Percentiles rank a stretch among this genome's conserved stretches.
These are phyloP conservation scores for Ceratosolen solmsi DNA, from an alignment of 1,140 invertebrate species.

Conservation along the genomic window DNA sequence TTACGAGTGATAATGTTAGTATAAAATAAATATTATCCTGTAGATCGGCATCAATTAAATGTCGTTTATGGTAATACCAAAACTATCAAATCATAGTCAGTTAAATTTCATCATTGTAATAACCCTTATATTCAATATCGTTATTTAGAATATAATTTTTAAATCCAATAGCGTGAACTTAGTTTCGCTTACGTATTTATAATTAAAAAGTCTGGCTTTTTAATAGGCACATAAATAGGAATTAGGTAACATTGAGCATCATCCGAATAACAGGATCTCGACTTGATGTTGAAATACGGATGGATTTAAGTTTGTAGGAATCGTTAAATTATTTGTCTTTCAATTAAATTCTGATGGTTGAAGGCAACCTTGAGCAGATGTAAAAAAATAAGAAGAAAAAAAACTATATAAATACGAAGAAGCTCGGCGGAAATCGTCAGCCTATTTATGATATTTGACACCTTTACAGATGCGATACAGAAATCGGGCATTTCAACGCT, in stretches of 20 bases:
- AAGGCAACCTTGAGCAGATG: background rate
- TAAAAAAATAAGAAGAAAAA: background rate
- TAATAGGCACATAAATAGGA: background rate
- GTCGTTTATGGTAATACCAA: no score
- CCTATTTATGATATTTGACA: slow-evolving; percentile 1
- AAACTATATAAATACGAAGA: background rate
- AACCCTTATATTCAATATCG: no score
- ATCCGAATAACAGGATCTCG: background rate
- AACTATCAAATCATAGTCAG: no score
- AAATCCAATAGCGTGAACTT: background rate
- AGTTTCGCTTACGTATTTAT: background rate
- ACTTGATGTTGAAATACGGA: background rate
- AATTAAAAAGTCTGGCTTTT: background rate
- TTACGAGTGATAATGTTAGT: background rate
- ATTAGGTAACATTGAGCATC: background rate
- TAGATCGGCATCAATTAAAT: no score
- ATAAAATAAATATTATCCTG: background rate
- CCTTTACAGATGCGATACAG: background rate
- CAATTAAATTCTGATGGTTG: background rate
- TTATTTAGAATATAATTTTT: no score
- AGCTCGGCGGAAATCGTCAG: background rate
- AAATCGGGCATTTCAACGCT: background rate
- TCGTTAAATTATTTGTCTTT: background rate
- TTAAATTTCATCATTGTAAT: no score
- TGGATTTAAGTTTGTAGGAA: background rate